A percentile compares a stretch with the other conserved stretches of the same genome.
phyloP scores from a whole-genome alignment of 2,113 vertebrate genomes.

The Oryzias celebensis region DNA sequence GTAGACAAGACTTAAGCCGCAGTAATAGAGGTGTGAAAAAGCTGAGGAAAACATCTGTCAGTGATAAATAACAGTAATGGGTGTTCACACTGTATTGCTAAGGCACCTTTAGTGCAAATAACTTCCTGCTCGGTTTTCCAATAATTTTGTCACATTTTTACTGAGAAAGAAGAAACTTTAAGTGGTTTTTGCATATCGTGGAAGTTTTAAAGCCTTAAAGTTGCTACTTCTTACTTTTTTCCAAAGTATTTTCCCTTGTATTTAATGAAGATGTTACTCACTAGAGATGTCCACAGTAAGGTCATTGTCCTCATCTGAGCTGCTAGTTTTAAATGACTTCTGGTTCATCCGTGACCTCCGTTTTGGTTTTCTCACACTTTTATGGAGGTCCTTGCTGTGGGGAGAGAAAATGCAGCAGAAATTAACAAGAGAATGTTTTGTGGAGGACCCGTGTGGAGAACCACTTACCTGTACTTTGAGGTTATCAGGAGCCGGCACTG shows the following conservation, averaged over 20 bases:
- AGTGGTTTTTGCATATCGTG: no score
- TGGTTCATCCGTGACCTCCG: constrained; percentile 46
- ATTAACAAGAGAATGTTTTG: not conserved
- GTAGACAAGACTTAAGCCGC: not conserved
- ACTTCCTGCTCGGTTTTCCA: no score
- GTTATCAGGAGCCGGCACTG: constrained; percentile 80
- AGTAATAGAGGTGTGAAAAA: not conserved
- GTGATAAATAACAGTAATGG: not conserved
- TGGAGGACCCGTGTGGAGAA: not conserved
- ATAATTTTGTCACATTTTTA: no score
- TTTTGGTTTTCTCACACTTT: constrained; percentile 49
- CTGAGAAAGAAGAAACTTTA: no score
- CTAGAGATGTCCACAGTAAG: constrained; percentile 31
- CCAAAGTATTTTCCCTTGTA: no score
- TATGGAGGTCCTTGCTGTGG: constrained; percentile 59
- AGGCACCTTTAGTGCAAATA: no score
- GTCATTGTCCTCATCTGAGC: constrained; percentile 76
- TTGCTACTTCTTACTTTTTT: no score
- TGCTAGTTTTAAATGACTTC: constrained; percentile 65
- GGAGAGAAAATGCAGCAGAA: not conserved
- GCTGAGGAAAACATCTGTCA: not conserved
- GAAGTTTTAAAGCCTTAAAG: no score
- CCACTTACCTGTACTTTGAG: constrained; percentile 80
- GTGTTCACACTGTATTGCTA: no score
- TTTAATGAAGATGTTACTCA: constrained; percentile 44